These are phyloP conservation scores for Margarornis squamiger DNA, from an alignment of 2,797 vertebrate genomes.

Conservation along the genomic window DNA sequence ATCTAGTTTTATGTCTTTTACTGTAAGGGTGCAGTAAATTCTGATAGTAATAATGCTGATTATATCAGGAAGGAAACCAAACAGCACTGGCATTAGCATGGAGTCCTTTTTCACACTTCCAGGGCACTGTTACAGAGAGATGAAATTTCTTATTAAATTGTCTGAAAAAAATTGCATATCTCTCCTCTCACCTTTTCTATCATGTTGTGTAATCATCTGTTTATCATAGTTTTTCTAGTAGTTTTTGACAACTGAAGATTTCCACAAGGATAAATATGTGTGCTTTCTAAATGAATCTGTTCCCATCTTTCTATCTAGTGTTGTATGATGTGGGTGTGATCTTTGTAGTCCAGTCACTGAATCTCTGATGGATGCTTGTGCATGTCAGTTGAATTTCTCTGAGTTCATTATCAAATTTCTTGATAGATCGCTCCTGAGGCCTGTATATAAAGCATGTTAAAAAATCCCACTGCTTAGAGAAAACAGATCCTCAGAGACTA, in stretches of 20 bases:
- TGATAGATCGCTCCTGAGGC: neutral
- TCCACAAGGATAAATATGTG: neutral
- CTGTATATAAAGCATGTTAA: neutral
- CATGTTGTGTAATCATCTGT: neutral
- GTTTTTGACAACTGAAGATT: neutral
- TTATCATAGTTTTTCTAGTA: neutral
- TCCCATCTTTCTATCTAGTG: neutral
- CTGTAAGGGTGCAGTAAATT: neutral
- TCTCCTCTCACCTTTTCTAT: neutral
- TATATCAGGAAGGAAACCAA: neutral
- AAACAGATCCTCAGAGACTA: neutral
- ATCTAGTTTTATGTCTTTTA: neutral
- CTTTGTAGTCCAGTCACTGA: neutral
- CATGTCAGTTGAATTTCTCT: neutral
- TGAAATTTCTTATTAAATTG: neutral
- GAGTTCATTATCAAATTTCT: neutral
- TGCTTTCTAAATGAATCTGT: neutral
- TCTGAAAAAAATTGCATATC: neutral
- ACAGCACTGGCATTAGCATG: neutral
- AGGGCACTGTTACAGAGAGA: neutral
- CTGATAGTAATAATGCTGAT: neutral
- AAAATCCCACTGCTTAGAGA: neutral
- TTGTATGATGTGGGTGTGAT: neutral
- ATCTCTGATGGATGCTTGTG: neutral
- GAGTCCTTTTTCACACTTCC: neutral